These are phyloP conservation scores for Eupithecia abbreviata DNA, from an alignment of 2,888 invertebrate genomes.

Conservation along the genomic window DNA sequence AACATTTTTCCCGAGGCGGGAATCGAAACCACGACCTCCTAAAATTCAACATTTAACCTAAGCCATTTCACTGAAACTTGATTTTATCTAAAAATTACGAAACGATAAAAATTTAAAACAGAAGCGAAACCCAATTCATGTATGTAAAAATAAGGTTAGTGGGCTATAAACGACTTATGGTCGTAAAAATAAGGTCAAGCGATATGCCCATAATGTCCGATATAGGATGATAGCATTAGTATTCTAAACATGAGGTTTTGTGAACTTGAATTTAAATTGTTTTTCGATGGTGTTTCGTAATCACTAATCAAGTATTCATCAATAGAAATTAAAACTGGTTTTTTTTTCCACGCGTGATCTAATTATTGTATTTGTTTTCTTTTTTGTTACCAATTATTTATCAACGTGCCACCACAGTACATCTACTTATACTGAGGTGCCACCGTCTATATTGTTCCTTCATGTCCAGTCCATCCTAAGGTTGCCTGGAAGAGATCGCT, in stretches of 20 bases:
- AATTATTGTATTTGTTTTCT: no score
- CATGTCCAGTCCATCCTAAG: no score
- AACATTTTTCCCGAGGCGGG: no score
- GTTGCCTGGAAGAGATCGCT: no score
- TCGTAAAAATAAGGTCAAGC: conserved; percentile 40
- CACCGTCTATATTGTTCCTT: no score
- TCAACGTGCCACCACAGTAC: no score
- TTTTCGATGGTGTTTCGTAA: background rate
- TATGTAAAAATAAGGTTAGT: conserved; percentile 25
- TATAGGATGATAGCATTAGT: conserved; percentile 10
- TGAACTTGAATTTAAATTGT: conserved; percentile 7
- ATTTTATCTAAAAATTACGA: background rate
- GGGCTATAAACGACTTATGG: conserved; percentile 21
- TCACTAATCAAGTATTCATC: background rate
- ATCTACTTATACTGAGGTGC: no score
- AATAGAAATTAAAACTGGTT: background rate
- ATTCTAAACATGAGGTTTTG: background rate
- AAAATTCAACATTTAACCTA: no score
- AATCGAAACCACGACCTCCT: no score
- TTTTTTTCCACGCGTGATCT: background rate
- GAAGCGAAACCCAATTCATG: conserved; percentile 3
- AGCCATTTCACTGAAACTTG: background rate
- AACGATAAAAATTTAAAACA: background rate
- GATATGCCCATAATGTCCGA: conserved; percentile 34
- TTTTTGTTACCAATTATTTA: no score